Evolutionary conservation across 2,113 vertebrate genomes (phyloP).

Genomic region (Corvus cornix): DNA sequence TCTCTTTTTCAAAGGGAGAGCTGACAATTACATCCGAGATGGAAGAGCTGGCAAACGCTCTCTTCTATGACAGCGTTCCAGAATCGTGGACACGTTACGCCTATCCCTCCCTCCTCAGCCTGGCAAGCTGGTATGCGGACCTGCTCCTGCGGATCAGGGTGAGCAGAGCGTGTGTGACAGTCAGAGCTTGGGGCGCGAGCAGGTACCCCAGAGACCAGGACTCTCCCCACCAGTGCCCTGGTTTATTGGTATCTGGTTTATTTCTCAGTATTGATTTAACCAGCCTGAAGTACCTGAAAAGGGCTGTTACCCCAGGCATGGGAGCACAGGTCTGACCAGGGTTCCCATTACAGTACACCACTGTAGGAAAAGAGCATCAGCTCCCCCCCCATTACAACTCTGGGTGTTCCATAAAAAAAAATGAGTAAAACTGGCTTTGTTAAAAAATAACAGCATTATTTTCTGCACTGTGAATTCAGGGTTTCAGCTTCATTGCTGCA

Average conservation of each 20-base stretch:
- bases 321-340: neutral
- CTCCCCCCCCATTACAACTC: neutral
- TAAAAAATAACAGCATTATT: neutral
- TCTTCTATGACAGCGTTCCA: conserved; percentile 73
- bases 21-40: conserved; percentile 76
- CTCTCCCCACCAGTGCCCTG: neutral
- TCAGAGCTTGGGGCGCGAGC: neutral
- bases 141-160: conserved; percentile 73
- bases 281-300: neutral
- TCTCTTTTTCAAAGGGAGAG: conserved; percentile 66
- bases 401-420: neutral
- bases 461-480: neutral
- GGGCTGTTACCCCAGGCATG: neutral
- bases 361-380: neutral
- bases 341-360: neutral
- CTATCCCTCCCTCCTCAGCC: conserved; percentile 75
- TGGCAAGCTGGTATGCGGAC: conserved; percentile 73
- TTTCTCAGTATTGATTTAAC: neutral
- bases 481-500: neutral
- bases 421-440: neutral
- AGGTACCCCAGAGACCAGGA: neutral
- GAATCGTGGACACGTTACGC: conserved; percentile 70
- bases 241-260: neutral
- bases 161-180: neutral
- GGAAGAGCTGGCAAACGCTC: conserved; percentile 73